Percentiles rank a stretch among this genome's conserved stretches.
phyloP scores from a whole-genome alignment of 2,888 invertebrate species.

The Limnephilus marmoratus region DNA sequence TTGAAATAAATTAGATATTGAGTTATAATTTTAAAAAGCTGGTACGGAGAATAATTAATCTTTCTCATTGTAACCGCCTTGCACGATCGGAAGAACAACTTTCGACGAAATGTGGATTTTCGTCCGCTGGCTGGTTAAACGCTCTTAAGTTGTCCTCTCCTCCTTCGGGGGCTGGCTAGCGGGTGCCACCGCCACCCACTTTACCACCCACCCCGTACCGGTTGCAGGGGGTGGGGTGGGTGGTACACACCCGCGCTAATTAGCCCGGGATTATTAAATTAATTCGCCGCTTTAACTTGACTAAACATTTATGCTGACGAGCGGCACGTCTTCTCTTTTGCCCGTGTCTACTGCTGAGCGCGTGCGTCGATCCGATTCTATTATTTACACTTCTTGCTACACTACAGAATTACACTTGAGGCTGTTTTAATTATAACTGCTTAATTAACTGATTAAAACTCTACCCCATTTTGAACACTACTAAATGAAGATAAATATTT shows the following conservation, averaged over 20 bases:
- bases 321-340: slow-evolving; percentile 46
- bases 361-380: slow-evolving; percentile 38
- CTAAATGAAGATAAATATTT: background rate
- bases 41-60: too few relatives aligned
- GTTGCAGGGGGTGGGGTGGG: background rate
- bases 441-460: background rate
- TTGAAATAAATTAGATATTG: too few relatives aligned
- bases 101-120: too few relatives aligned
- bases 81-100: too few relatives aligned
- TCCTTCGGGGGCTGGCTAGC: background rate
- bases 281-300: slow-evolving; percentile 66
- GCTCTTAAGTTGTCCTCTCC: background rate
- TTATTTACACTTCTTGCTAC: slow-evolving; percentile 3
- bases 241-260: slow-evolving; percentile 59
- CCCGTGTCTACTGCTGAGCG: slow-evolving; percentile 36
- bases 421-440: background rate
- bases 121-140: too few relatives aligned
- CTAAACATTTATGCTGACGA: slow-evolving; percentile 66
- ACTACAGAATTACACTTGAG: background rate
- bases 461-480: background rate
- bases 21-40: too few relatives aligned
- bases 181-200: background rate
- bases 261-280: slow-evolving; percentile 66
- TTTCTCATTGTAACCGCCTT: too few relatives aligned
- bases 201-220: background rate